Evolutionary conservation across 37 sponge, comb jelly and placozoan genomes (phyloP).

Genomic region (Hexactinellida sp.): DNA sequence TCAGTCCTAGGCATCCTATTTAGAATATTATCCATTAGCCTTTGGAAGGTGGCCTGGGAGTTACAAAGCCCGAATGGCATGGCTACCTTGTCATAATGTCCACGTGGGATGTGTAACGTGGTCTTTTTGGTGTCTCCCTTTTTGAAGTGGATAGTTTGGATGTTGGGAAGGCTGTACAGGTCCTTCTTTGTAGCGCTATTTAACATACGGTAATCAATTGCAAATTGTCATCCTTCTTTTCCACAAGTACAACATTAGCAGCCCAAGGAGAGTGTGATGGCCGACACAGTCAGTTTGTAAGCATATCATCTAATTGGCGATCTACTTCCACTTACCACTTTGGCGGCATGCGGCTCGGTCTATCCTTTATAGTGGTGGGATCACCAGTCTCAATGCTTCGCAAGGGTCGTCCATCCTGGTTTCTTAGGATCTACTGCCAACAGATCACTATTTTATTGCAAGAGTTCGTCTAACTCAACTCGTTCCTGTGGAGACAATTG

Average conservation of each 20-base stretch:
- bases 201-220: slow-evolving; percentile 29
- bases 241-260: slow-evolving; percentile 21
- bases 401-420: not conserved
- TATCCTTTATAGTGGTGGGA: slow-evolving; percentile 13
- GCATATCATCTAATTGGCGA: slow-evolving; percentile 20
- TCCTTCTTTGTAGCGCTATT: slow-evolving; percentile 27
- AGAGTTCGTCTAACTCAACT: not conserved
- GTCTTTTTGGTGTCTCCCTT: slow-evolving; percentile 1
- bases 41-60: slow-evolving; percentile 17
- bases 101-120: slow-evolving; percentile 18
- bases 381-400: slow-evolving; percentile 27
- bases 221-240: slow-evolving; percentile 28
- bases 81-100: slow-evolving; percentile 11
- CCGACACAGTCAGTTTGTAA: not conserved
- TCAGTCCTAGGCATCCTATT: not conserved
- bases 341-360: slow-evolving; percentile 17
- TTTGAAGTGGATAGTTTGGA: slow-evolving; percentile 16
- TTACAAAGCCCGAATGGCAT: slow-evolving; percentile 24
- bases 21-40: not conserved
- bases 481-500: not conserved
- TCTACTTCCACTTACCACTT: not conserved
- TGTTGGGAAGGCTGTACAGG: slow-evolving; percentile 30
- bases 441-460: not conserved
- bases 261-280: slow-evolving; percentile 25
- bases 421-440: not conserved